Evolutionary conservation across 1,140 invertebrate genomes (phyloP), one percentile per base, ranked within the genome.

Genomic region (Leptopilina boulardi): DNA sequence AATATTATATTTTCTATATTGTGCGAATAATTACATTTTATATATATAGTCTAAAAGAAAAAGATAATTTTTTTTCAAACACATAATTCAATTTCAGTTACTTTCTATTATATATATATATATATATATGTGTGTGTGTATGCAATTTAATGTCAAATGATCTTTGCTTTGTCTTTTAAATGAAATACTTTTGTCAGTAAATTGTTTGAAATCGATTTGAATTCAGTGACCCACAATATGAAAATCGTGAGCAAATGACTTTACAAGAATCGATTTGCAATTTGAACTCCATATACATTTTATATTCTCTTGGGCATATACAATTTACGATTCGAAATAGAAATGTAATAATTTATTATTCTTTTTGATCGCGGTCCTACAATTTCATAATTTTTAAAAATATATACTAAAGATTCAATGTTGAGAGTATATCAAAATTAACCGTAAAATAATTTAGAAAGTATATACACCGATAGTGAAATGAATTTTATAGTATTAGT

Each of bases 191-290:
- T 66, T 66, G 21, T 59, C 56, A 26, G 56, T 30, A 66, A 15
- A 30, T 66, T 15, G 21, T 66, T 66, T 66, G 23, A 66, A 66
- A 30, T 66, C 56, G 23, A 66, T 66, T 66, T 66, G 21, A 66
- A 66, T 66, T 66, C 56, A 66, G 21, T 66, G 56, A 66, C 56
- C 11, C 56, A 66, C 21, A 66, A 66, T n/a, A n/a, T 66, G 56
- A 66, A 66, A 66, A 66, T 66, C 56, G 56, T 66, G 56, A 66
- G 56, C 56, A 11, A 30, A 66, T 66, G 2, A 23, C 21, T 56
- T 38, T 59, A 26, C 56, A 15, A 26, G 56, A 59, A 26, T 59
- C 56, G 21, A 26, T 66, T 30, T 66, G 56, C 56, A 66, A 26
- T 66, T 30, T 66, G 56, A 23, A 26, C 56, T 66, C 56, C 15